These are phyloP conservation scores for Ptycholaimellus sp. DNA, from an alignment of 2,888 invertebrate species.

Conservation along the genomic window DNA sequence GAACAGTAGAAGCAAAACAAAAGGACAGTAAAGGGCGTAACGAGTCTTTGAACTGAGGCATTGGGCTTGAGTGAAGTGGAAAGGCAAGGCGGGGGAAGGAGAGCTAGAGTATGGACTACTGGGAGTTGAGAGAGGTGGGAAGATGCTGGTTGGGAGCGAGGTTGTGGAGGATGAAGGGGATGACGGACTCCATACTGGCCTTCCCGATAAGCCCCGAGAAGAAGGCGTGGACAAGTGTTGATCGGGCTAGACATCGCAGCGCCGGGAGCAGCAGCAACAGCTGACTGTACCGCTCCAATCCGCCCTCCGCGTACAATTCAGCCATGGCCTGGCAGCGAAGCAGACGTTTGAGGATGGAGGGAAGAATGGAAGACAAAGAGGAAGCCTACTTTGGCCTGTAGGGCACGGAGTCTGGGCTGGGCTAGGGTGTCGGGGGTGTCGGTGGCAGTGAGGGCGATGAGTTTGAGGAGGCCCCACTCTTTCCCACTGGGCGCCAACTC, in stretches of 20 bases:
- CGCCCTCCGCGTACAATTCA: slow-evolving; percentile 6
- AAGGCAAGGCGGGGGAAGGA: too few relatives aligned
- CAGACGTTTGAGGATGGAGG: slow-evolving; percentile 9
- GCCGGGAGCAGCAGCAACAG: slow-evolving; percentile 34
- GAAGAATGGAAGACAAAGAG: slow-evolving; percentile 1
- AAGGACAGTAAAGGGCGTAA: too few relatives aligned
- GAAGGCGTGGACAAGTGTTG: slow-evolving; percentile 57
- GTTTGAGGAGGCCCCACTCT: slow-evolving; percentile 21
- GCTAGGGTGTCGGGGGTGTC: neutral
- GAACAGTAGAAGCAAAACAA: too few relatives aligned
- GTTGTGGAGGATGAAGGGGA: slow-evolving; percentile 63
- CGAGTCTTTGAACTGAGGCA: too few relatives aligned
- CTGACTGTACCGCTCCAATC: slow-evolving; percentile 13
- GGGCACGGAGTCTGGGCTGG: too few relatives aligned
- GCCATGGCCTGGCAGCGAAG: slow-evolving; percentile 8
- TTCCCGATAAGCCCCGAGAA: slow-evolving; percentile 70
- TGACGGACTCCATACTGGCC: slow-evolving; percentile 77
- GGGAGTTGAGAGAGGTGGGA: too few relatives aligned
- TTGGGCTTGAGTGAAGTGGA: too few relatives aligned
- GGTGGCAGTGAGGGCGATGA: slow-evolving; percentile 10
- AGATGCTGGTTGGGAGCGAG: too few relatives aligned
- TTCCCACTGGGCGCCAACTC: slow-evolving; percentile 12
- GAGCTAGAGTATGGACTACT: too few relatives aligned
- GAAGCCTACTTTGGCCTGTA: too few relatives aligned
- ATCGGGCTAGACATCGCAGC: slow-evolving; percentile 40